Evolutionary conservation across 2,113 vertebrate species (phyloP), one percentile per base, ranked within the genome.

Genomic region (Neotoma lepida): DNA sequence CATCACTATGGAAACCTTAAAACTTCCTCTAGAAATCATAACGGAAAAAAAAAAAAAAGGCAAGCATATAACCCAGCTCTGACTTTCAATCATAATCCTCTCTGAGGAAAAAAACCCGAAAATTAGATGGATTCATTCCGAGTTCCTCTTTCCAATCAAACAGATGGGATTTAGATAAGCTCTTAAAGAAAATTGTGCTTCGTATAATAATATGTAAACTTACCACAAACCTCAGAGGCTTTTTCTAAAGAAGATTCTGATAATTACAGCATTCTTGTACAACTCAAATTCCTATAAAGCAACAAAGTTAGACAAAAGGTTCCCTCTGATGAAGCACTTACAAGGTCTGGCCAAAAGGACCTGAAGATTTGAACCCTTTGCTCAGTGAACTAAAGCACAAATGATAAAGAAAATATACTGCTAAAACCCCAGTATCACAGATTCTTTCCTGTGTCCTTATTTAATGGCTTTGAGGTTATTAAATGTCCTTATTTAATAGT

Each of bases 91-190:
- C 96, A 97, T 22, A 80, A 95, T 93, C 96, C 85, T 97, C 91
- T 96, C 90, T 54, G 91, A 97, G 94, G 96, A 93, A 97, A 85
- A 97, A 96, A 96, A 94, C 91, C 91, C 78, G 88, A 94, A 96
- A 97, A 96, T 97, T 95, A 97, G 94, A 97, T 93, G 90, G 90
- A 94, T 96, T 97, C 94, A 94, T 97, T 97, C 91, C 14, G 14
- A 96, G 94, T 93, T 96, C 81, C 93, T 87, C 93, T 97, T 96
- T 93, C 96, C 96, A 95, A 96, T 97, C 96, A 96, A 96, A 97
- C 95, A 97, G 96, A 97, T 97, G 96, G 96, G 93, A 97, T 97
- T 97, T 96, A 95, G 95, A 96, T 97, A 96, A 94, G 86, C 93
- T 96, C 95, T 94, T 97, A 94, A 96, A 96, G 96, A 81, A 97